Percentiles rank a stretch among this genome's conserved stretches.
Conservation (phyloP, 2,113 vertebrate genomes). For the Diadophis punctatus region DNA sequence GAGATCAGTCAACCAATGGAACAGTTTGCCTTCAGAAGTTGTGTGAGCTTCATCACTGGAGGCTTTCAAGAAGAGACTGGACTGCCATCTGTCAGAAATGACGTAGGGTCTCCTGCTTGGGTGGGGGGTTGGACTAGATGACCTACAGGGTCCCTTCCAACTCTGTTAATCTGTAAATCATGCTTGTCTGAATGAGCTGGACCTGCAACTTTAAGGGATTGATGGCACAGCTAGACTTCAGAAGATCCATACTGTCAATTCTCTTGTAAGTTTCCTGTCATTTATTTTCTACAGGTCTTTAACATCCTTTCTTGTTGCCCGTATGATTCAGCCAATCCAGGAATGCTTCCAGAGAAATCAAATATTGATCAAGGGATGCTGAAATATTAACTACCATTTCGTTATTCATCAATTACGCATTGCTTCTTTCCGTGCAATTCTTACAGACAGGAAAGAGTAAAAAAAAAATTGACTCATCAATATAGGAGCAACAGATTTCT, state of each 20-base stretch:
- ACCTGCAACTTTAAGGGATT: constrained; percentile 13
- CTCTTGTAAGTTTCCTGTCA: background rate
- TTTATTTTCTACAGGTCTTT: constrained; percentile 28
- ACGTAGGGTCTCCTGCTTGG: too few species aligned
- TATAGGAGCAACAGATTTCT: background rate
- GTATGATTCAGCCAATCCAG: constrained; percentile 12
- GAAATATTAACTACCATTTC: background rate
- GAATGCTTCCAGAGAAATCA: constrained; percentile 8
- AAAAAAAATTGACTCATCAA: background rate
- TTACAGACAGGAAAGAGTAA: background rate
- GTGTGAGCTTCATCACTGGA: too few species aligned
- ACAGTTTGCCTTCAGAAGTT: too few species aligned
- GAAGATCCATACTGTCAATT: constrained; percentile 29
- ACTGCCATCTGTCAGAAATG: too few species aligned
- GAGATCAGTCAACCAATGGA: too few species aligned
- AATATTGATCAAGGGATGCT: constrained; percentile 21
- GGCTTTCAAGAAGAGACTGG: too few species aligned
- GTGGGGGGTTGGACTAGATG: too few species aligned
- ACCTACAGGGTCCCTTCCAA: too few species aligned
- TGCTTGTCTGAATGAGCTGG: background rate
- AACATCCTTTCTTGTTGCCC: constrained; percentile 10
- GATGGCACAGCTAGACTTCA: constrained; percentile 30
- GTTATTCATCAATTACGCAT: background rate
- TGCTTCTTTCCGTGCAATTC: background rate
- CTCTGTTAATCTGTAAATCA: too few species aligned